These are phyloP conservation scores for Tokudaia tokunoshimensis DNA, from an alignment of 2,797 vertebrate species.

Conservation along the genomic window DNA sequence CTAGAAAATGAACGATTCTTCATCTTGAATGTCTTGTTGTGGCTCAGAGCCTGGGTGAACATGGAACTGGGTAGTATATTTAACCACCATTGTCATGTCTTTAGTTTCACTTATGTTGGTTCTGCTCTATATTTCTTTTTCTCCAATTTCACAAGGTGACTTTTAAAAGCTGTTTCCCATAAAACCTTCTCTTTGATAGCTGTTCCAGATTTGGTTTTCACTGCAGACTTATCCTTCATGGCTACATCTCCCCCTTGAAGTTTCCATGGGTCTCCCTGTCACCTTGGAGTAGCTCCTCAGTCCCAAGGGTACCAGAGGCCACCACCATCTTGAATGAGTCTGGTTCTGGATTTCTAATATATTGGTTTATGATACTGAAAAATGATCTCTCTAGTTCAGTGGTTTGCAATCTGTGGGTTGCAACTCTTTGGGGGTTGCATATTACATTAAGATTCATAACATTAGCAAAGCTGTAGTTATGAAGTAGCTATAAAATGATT, in stretches of 20 bases:
- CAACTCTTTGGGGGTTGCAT: rapidly evolving
- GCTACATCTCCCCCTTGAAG: neutral
- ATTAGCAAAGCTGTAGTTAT: neutral
- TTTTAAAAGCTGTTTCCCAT: neutral
- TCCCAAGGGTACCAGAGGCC: neutral
- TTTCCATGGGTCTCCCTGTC: neutral
- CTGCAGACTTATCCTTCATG: neutral
- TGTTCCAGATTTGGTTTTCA: neutral
- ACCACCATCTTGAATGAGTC: neutral
- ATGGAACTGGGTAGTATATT: neutral
- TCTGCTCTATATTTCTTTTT: neutral
- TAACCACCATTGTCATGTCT: neutral
- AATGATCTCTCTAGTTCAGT: too few species aligned
- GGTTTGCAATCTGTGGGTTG: neutral
- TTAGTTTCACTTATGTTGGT: neutral
- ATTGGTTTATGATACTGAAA: neutral
- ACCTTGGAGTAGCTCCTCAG: neutral
- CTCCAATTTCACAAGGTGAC: neutral
- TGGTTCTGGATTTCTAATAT: neutral
- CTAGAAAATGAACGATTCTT: neutral
- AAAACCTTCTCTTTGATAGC: neutral
- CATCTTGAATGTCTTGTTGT: neutral
- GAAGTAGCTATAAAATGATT: neutral
- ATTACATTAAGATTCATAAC: neutral
- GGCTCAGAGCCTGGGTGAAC: neutral